A percentile compares a stretch with the other conserved stretches of the same genome.
Evolutionary conservation across 2,888 invertebrate genomes (phyloP).

Genomic region (Nycteola revayana): DNA sequence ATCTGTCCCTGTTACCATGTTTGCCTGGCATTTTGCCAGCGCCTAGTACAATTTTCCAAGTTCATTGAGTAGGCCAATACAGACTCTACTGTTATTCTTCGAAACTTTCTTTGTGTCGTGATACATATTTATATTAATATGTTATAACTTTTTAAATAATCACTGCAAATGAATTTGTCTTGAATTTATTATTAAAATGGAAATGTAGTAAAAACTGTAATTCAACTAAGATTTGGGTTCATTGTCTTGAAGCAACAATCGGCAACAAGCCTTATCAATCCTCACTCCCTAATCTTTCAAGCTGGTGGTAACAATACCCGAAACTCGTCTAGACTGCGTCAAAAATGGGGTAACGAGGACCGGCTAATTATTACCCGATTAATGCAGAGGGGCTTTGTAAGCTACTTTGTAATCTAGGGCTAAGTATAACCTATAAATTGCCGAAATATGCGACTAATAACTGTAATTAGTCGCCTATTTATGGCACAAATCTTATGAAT

Average conservation of each 20-base stretch:
- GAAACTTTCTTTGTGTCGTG: constrained; percentile 32
- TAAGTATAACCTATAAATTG: too few species aligned
- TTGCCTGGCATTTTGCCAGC: constrained; percentile 53
- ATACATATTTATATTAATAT: not conserved
- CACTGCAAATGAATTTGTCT: too few species aligned
- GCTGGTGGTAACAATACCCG: constrained; percentile 42
- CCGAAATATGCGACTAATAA: too few species aligned
- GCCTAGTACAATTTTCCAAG: constrained; percentile 52
- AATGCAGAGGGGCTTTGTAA: constrained; percentile 30
- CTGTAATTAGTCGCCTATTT: too few species aligned
- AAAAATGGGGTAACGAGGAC: constrained; percentile 36
- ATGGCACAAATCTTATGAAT: too few species aligned
- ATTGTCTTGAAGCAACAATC: constrained; percentile 10
- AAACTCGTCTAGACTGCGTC: constrained; percentile 57
- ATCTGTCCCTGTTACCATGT: constrained; percentile 38
- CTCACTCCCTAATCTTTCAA: constrained; percentile 28
- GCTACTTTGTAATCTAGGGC: constrained; percentile 26
- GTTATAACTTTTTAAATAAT: too few species aligned
- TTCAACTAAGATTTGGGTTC: not conserved
- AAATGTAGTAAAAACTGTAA: too few species aligned
- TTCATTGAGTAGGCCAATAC: constrained; percentile 56
- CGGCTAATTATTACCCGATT: constrained; percentile 57
- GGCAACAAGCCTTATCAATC: constrained; percentile 32
- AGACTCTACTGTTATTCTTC: constrained; percentile 41
- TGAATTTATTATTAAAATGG: too few species aligned